Conservation (phyloP, 2,888 invertebrate species). For the Ochropleura plecta region DNA sequence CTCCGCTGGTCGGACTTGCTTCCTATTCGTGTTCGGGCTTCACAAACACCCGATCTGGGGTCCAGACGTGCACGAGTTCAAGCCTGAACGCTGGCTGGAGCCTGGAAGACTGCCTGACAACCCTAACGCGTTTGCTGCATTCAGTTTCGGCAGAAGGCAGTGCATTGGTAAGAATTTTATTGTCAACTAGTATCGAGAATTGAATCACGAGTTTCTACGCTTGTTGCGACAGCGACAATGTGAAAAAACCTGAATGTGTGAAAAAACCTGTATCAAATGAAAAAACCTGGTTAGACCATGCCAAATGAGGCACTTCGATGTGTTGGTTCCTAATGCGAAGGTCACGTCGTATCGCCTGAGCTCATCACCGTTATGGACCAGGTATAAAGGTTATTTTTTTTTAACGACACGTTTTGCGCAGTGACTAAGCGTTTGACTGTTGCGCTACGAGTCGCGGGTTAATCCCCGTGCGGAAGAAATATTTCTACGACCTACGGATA, state of each 20-base stretch:
- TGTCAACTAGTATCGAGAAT: background rate
- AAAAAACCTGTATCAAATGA: no score
- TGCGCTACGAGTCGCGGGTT: no score
- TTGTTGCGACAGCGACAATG: background rate
- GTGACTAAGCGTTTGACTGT: no score
- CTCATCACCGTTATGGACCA: background rate
- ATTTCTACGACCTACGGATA: no score
- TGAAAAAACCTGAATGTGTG: no score
- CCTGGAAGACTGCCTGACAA: slow-evolving; percentile 72
- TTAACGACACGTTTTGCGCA: no score
- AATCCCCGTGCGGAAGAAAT: no score
- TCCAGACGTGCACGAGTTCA: slow-evolving; percentile 75
- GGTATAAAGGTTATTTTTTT: background rate
- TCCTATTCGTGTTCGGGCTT: slow-evolving; percentile 75
- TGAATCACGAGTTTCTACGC: no score
- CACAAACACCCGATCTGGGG: slow-evolving; percentile 80
- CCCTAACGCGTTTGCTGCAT: slow-evolving; percentile 75
- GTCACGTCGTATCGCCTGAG: background rate
- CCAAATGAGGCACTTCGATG: background rate
- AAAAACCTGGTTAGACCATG: background rate
- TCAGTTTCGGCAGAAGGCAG: slow-evolving; percentile 77
- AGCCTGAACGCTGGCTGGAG: slow-evolving; percentile 79
- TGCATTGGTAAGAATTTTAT: slow-evolving; percentile 75
- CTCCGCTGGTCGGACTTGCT: slow-evolving; percentile 74
- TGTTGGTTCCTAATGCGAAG: background rate